Evolutionary conservation across 2,113 vertebrate genomes (phyloP), one percentile per base, ranked within the genome.

Genomic region (Myotis davidii): DNA sequence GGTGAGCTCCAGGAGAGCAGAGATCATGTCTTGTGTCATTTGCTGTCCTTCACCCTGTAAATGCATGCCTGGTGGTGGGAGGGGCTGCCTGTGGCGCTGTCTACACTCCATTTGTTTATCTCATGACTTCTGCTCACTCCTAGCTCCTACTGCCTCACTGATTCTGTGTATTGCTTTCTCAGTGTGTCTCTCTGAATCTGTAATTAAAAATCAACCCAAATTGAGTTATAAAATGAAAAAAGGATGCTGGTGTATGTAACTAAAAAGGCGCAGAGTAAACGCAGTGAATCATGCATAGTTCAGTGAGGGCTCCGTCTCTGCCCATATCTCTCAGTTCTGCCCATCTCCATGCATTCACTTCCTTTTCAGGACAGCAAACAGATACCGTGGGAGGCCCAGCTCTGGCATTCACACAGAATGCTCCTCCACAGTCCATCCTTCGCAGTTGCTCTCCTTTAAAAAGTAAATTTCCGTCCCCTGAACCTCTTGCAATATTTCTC

Each of bases 21-120:
- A 94, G 14, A 48, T 54, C 11, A 50, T 32, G 4, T 70, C 45
- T 84, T 84, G 23, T 54, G 52, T 85, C 5, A 4, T n/a, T 61
- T 48, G 39, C 29, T 32, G 8, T 56, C 29, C 54, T 72, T 76
- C 27, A 59, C 10, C 3, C 56, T 18, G 9, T 16, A 14, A 10
- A 9, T 59, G 13, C 27, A 11, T 45, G 37, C 61, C 4, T 61
- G n/a, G 13, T 2, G 11, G 14, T 42, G 59, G 16, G 8, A 32
- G 12, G 16, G 39, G 4, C 25, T 11, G 11, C 32, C 54, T 13
- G 18, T 17, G 18, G 6, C 0, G 1, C 17, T 59, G 3, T 12
- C 17, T 88, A 2, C 6, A 1, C 27, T 27, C 34, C 32, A 1
- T 45, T 83, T 52, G 5, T 20, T 20, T 37, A 16, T 34, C 13